Base-by-base conservation (phyloP, 1,140 invertebrate genomes). In the Propsilocerus akamusi region DNA sequence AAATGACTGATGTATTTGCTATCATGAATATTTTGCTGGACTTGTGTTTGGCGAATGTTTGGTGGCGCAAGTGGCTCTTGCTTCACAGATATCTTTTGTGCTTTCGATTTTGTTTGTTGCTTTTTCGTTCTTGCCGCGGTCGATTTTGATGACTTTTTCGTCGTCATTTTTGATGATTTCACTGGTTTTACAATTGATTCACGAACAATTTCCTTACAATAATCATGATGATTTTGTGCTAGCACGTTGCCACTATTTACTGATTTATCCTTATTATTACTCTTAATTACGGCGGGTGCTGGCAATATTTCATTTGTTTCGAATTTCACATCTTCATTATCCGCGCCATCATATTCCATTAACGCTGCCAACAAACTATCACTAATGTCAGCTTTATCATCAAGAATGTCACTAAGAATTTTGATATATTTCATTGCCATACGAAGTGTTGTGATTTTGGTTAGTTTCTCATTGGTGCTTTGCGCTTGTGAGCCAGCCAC, bases 361-460 rank as follows among this genome's bases (percentile, higher is more conserved):
- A 72, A 58, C 4, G 61, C 67, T 17, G 34, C 17, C 34, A 41
- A 20, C 11, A 41, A 41, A 20, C 14, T 41, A 10, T 41, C 34
- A 20, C 11, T 41, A 2, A 41, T 20, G 17, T 41, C 34, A 4
- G 34, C 14, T 41, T 41, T 41, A 41, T 41, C 22, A 17, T 41
- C 34, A 20, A 41, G 34, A 20, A 41, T 41, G 5, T 68, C 65
- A 20, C 57, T 67, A n/a, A 81, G 60, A 12, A 77, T 78, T 17
- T 77, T 70, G 50, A 93, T 93, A 62, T 93, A 94, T 58, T 84
- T 81, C 76, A 92, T 86, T 5, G 87, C 86, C 47, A 90, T 65
- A 8, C 83, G 65, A n/a, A 92, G 67, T 3, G 86, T 90, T 5
- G 86, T 87, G 54, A 91, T 90, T 71, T 91, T 92, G 25, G 87